phyloP scores from a whole-genome alignment of 1,140 invertebrate genomes.

The Caenorhabditis briggsae region DNA sequence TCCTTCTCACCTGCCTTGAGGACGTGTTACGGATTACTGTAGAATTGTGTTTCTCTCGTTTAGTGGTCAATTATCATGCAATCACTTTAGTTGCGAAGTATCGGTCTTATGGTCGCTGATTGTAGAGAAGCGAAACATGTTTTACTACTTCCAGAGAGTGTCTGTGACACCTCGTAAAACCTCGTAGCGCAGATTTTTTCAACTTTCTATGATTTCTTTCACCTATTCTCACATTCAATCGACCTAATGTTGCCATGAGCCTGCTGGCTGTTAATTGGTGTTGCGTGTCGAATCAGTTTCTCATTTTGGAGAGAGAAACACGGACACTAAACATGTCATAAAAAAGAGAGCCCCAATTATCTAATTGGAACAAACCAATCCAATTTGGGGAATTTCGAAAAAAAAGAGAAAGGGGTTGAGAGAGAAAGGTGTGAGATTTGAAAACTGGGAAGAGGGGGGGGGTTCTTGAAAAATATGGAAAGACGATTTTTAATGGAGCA shows the following conservation, averaged over 20 bases:
- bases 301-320: neutral
- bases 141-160: neutral
- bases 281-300: constrained; percentile 51
- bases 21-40: constrained; percentile 9
- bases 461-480: too few species aligned
- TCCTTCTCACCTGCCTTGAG: neutral
- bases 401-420: neutral
- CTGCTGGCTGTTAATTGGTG: constrained; percentile 28
- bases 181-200: neutral
- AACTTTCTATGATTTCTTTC: constrained; percentile 24
- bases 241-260: constrained; percentile 9
- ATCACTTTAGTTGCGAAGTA: constrained; percentile 22
- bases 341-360: constrained; percentile 41
- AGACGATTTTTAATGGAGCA: too few species aligned
- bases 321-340: constrained; percentile 20
- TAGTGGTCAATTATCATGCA: constrained; percentile 54
- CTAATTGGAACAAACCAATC: constrained; percentile 26
- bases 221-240: neutral
- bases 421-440: neutral
- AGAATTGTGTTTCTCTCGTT: constrained; percentile 10
- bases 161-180: constrained; percentile 16
- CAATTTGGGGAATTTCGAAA: neutral
- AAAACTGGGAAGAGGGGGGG: neutral
- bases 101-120: constrained; percentile 15
- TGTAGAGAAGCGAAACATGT: neutral